Conservation (phyloP, 2,888 invertebrate genomes). For the Rhingia campestris region DNA sequence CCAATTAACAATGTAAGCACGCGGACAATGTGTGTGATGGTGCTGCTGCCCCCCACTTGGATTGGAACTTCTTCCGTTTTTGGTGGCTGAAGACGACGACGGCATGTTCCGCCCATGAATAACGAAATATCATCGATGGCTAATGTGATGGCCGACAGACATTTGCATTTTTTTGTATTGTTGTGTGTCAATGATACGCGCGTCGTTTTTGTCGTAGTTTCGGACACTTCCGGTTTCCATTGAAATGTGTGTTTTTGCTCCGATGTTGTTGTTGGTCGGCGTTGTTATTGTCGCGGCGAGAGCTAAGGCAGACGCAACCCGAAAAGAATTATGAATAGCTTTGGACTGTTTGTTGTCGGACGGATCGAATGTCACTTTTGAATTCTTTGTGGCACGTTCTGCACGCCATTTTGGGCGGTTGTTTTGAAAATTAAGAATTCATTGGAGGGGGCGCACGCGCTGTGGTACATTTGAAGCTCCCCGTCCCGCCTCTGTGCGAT, state of each 20-base stretch:
- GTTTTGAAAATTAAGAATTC: constrained; percentile 64
- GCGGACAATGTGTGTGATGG: constrained; percentile 1
- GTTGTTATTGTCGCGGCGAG: constrained; percentile 6
- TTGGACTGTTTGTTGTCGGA: background rate
- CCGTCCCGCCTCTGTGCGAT: constrained; percentile 4
- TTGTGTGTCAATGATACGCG: constrained; percentile 30
- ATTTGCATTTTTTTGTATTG: constrained; percentile 56
- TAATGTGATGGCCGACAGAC: constrained; percentile 35
- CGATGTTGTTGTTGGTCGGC: too few species aligned
- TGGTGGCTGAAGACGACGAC: constrained; percentile 44
- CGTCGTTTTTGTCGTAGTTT: constrained; percentile 14
- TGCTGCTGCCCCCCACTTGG: constrained; percentile 1
- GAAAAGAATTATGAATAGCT: constrained; percentile 63
- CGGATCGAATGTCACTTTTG: constrained; percentile 22
- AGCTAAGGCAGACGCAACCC: constrained; percentile 65
- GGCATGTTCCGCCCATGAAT: constrained; percentile 71
- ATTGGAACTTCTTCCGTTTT: constrained; percentile 55
- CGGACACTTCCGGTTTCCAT: constrained; percentile 64
- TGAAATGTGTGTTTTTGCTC: background rate
- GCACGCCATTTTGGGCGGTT: constrained; percentile 57
- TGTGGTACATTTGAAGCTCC: constrained; percentile 13
- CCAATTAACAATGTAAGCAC: constrained; percentile 61
- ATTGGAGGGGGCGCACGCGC: constrained; percentile 54
- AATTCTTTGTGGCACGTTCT: constrained; percentile 66
- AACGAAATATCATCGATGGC: constrained; percentile 20